Base-by-base conservation (phyloP, 2,797 vertebrate genomes). In the Sorex maritimensis region DNA sequence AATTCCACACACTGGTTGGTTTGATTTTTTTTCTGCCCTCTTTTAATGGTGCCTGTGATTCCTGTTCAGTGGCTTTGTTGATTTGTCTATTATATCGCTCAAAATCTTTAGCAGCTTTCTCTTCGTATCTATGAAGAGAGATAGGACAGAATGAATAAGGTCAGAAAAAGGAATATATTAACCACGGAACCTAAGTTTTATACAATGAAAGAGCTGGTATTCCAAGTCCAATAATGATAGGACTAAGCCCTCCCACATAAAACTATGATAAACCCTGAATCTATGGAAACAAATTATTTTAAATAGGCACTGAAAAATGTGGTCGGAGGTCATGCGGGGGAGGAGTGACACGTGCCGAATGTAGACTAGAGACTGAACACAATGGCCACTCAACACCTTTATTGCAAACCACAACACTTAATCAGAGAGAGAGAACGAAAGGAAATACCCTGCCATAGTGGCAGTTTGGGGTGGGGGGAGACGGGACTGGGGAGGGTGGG, bases 81-180 rank as follows among this genome's bases (percentile, higher is more conserved):
- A 98, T 98, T 95, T 98, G 98, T 79, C 96, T 98, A 89, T 98
- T 98, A 38, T 99, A 99, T 26, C 98, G 97, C 1, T 99, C 98
- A 82, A 98, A 71, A 88, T 99, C 98, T 96, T 98, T 99, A 34
- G 98, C 92, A 28, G 99, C 99, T 96, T 98, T 99, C 81, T 98
- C 98, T 96, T 99, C 99, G 9, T 99, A 99, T 97, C 99, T 99
- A 97, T 55, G 94, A 95, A 74, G 9, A 95, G 23, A 96, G 11
- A 63, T 61, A 90, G 95, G 82, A 94, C 0, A 81, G 41, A 87
- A 75, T 6, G 49, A 90, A 81, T 91, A 28, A 96, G 91, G 30
- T 87, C 88, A 46, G 94, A 94, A 91, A 12, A 14, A 94, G 41
- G 19, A 94, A 94, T 17, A 80, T 55, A 72, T 93, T 80, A 58